Percentiles rank a stretch among this genome's conserved stretches.
Conservation (phyloP, 2,113 vertebrate species). For the Grus americana region DNA sequence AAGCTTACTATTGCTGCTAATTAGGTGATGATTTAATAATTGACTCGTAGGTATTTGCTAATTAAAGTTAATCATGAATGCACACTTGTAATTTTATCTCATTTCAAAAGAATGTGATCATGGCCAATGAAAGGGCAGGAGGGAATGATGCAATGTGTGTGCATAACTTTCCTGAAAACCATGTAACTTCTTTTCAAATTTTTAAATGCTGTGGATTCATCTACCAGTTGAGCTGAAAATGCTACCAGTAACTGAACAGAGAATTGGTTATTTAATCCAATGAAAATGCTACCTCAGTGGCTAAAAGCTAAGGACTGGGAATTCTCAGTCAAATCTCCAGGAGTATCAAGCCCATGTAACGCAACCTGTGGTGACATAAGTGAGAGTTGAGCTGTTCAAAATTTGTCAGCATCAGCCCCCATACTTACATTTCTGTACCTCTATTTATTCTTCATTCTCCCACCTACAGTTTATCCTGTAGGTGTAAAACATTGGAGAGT, state of each 20-base stretch:
- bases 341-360: not conserved
- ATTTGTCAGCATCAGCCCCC: not conserved
- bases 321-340: not conserved
- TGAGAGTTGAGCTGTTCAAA: not conserved
- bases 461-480: not conserved
- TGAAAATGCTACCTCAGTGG: not conserved
- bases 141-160: not conserved
- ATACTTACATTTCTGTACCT: not conserved
- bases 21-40: constrained; percentile 30
- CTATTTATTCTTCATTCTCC: not conserved
- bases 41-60: constrained; percentile 38
- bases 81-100: constrained; percentile 8
- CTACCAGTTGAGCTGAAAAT: not conserved
- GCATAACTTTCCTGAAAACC: not conserved
- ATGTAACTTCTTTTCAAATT: not conserved
- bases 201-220: not conserved
- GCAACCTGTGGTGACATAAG: not conserved
- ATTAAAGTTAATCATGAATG: constrained; percentile 41
- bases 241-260: not conserved
- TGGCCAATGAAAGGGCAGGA: not conserved
- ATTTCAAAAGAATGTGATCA: constrained; percentile 14
- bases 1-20: constrained; percentile 20
- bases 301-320: not conserved
- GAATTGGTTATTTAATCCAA: not conserved
- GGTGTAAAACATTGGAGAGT: not conserved